phyloP scores from a whole-genome alignment of 2,888 invertebrate species.

The Deilephila elpenor region DNA sequence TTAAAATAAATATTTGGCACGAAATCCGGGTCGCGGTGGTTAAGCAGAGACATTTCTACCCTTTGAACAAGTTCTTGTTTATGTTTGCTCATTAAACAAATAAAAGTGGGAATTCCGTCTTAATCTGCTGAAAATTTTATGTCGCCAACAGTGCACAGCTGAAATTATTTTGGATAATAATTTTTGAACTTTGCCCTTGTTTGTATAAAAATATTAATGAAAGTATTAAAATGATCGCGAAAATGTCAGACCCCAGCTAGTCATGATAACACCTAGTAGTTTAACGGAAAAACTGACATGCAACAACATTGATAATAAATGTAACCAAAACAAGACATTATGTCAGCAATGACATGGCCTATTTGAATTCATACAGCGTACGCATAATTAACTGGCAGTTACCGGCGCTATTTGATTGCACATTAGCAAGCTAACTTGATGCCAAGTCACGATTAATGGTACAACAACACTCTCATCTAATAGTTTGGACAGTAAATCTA shows the following conservation, averaged over 20 bases:
- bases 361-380: slow-evolving; percentile 76
- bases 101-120: slow-evolving; percentile 75
- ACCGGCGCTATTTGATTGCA: slow-evolving; percentile 74
- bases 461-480: slow-evolving; percentile 55
- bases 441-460: slow-evolving; percentile 78
- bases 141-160: slow-evolving; percentile 51
- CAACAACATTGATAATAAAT: slow-evolving; percentile 33
- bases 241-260: too few relatives aligned
- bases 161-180: slow-evolving; percentile 53
- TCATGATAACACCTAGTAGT: neutral
- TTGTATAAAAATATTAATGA: neutral
- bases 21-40: slow-evolving; percentile 79
- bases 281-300: slow-evolving; percentile 36
- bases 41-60: slow-evolving; percentile 80
- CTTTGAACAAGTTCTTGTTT: slow-evolving; percentile 83
- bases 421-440: slow-evolving; percentile 76
- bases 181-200: slow-evolving; percentile 7
- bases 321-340: slow-evolving; percentile 49
- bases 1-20: slow-evolving; percentile 84
- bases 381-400: slow-evolving; percentile 75
- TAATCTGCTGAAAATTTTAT: slow-evolving; percentile 68
- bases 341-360: slow-evolving; percentile 62
- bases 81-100: slow-evolving; percentile 82
- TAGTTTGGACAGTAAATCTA: slow-evolving; percentile 26
- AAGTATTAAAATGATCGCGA: neutral